Percentiles rank a stretch among this genome's conserved stretches.
Evolutionary conservation across 2,797 vertebrate species (phyloP).

Genomic region (Dendrocincla fuliginosa): DNA sequence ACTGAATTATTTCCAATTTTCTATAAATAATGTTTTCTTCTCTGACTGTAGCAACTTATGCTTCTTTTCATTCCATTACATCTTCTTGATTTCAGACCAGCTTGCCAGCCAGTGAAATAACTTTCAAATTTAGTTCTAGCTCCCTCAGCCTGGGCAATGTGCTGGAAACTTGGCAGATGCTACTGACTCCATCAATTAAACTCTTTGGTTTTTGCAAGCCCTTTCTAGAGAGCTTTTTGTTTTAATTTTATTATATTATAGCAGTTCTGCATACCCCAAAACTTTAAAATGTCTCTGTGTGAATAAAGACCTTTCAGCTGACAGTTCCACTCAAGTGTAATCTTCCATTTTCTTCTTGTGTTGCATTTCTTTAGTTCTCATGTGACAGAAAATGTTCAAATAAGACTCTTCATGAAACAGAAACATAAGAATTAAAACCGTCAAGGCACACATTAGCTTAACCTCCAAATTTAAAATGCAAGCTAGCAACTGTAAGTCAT

Average conservation of each 20-base stretch:
- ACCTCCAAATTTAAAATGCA: not conserved
- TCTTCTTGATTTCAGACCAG: not conserved
- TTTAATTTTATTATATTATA: not conserved
- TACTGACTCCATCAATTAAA: not conserved
- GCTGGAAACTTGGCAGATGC: slow-evolving; percentile 16
- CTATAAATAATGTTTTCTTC: not conserved
- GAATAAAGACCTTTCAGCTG: not conserved
- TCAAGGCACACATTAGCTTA: not conserved
- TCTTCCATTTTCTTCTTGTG: not conserved
- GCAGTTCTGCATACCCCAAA: not conserved
- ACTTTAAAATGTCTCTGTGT: not conserved
- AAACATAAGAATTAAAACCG: slow-evolving; percentile 11
- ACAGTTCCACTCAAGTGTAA: not conserved
- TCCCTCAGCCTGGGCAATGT: not conserved
- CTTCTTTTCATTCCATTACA: not conserved
- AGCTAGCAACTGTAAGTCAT: slow-evolving; percentile 20
- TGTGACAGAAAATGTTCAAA: not conserved
- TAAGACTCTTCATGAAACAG: not conserved
- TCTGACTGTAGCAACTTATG: not conserved
- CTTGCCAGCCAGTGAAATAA: not conserved
- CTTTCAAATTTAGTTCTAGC: slow-evolving; percentile 11
- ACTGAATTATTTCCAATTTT: not conserved
- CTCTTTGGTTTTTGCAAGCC: not conserved
- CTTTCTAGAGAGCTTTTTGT: not conserved
- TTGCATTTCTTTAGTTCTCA: not conserved